phyloP scores from a whole-genome alignment of 2,113 vertebrate genomes.

The Tenebrosternarchus preto region DNA sequence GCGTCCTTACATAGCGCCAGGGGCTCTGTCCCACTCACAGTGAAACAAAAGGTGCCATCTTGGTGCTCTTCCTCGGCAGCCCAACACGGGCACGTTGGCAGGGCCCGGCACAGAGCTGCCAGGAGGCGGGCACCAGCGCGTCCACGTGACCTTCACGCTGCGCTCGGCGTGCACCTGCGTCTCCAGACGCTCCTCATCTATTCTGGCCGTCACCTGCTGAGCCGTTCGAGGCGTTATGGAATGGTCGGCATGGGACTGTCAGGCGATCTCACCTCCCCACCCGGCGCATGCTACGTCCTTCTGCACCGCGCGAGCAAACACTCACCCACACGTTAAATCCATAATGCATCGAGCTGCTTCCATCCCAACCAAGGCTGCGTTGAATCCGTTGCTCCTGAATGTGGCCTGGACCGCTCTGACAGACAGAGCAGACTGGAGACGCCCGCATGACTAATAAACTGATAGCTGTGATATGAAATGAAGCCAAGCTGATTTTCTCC shows the following conservation, averaged over 20 bases:
- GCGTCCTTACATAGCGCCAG: constrained; percentile 32
- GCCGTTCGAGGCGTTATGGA: constrained; percentile 47
- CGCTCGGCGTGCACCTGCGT: constrained; percentile 42
- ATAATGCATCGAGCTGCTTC: constrained; percentile 45
- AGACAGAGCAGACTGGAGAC: constrained; percentile 37
- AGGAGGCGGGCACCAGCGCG: constrained; percentile 29
- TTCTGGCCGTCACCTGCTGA: constrained; percentile 31
- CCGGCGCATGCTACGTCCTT: neutral
- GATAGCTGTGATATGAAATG: constrained; percentile 43
- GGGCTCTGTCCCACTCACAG: neutral
- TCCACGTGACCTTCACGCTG: constrained; percentile 41
- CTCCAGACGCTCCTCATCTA: constrained; percentile 42
- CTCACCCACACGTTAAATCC: constrained; percentile 29
- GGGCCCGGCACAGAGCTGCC: neutral
- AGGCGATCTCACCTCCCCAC: constrained; percentile 2
- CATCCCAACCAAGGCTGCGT: constrained; percentile 1
- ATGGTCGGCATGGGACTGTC: neutral
- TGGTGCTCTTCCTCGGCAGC: neutral
- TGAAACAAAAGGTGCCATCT: neutral
- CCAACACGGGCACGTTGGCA: neutral
- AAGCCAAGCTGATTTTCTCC: constrained; percentile 50
- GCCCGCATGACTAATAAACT: constrained; percentile 43
- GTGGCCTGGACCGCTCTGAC: constrained; percentile 18
- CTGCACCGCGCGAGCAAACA: neutral
- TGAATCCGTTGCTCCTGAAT: constrained; percentile 40